Percentiles rank a stretch among this genome's conserved stretches.
These are phyloP conservation scores for Apostichopus leukothele DNA, from an alignment of 53 echinoderm and acorn worm genomes.

Conservation along the genomic window DNA sequence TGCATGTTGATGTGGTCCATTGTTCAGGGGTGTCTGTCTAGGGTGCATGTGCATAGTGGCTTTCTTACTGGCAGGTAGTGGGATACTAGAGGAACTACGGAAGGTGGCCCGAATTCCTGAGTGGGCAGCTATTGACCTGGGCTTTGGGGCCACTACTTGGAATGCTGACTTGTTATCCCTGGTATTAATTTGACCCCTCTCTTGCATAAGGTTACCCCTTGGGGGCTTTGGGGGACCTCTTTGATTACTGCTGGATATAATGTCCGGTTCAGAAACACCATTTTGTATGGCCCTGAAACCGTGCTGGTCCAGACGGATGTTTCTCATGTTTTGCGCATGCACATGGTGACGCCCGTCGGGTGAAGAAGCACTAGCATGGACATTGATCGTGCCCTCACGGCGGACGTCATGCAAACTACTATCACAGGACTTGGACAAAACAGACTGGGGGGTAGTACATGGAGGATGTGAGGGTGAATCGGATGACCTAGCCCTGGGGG, in stretches of 20 bases:
- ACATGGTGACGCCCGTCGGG: slow-evolving; percentile 17
- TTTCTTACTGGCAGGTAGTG: neutral
- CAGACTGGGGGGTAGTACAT: slow-evolving; percentile 9
- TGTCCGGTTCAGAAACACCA: slow-evolving; percentile 45
- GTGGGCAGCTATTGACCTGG: slow-evolving; percentile 36
- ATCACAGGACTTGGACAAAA: slow-evolving; percentile 45
- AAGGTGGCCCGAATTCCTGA: slow-evolving; percentile 13
- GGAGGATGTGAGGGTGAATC: slow-evolving; percentile 28
- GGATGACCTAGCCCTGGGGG: neutral
- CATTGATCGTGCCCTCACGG: neutral
- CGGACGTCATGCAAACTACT: slow-evolving; percentile 23
- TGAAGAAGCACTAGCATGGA: too few species aligned
- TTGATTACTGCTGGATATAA: slow-evolving; percentile 19
- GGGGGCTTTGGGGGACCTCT: slow-evolving; percentile 34
- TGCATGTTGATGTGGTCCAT: neutral
- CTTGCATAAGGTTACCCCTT: neutral
- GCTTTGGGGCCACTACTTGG: slow-evolving; percentile 29
- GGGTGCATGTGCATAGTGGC: slow-evolving; percentile 10
- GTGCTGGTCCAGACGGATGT: slow-evolving; percentile 58
- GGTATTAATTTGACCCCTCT: neutral
- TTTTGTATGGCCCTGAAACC: slow-evolving; percentile 55
- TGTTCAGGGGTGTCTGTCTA: neutral
- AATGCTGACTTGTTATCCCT: slow-evolving; percentile 28
- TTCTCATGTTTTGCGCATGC: slow-evolving; percentile 45
- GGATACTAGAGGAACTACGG: neutral